Evolutionary conservation across 2,797 vertebrate genomes (phyloP), one percentile per base, ranked within the genome.

Genomic region (Phaenicophaeus curvirostris): DNA sequence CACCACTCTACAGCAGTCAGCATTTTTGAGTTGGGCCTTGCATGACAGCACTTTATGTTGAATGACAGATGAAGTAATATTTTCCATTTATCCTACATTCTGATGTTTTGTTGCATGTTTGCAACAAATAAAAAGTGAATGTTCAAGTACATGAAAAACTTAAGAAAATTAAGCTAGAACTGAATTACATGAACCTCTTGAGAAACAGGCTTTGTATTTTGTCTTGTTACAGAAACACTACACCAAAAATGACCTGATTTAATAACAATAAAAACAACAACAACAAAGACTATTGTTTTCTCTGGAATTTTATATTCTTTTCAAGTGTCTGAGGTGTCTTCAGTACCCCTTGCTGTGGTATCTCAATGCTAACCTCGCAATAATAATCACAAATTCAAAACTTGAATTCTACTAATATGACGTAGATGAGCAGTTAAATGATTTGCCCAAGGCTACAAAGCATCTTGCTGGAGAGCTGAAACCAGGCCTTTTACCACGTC

Each of bases 401-500:
- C 69, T 59, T 72, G 51, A 73, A 57, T 91, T 73, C 42, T 90
- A 28, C 59, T 81, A 68, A 41, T 78, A 63, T 71, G 79, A 90
- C 2, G 1, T 88, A 82, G 44, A 88, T 71, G 80, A 84, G 41
- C 77, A 86, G 39, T 76, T 77, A 90, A 92, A 78, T 58, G 37
- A 61, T 61, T 79, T 74, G 80, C 95, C 83, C 67, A 85, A 57
- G 89, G 91, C 91, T 88, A 82, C 0, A 66, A 84, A 93, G 35
- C 44, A 12, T 83, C 78, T 90, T 76, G 37, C 77, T 93, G 53
- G 55, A 85, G 79, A 93, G 54, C 57, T 91, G 91, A 91, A 94
- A 93, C 71, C 63, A 80, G 90, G 85, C 84, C 66, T 88, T 87
- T 80, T 79, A 87, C 63, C 42, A 62, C 2, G 27, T 89, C 94